Evolutionary conservation across 2,113 vertebrate species (phyloP), one percentile per base, ranked within the genome.

Genomic region (Lates calcarifer): DNA sequence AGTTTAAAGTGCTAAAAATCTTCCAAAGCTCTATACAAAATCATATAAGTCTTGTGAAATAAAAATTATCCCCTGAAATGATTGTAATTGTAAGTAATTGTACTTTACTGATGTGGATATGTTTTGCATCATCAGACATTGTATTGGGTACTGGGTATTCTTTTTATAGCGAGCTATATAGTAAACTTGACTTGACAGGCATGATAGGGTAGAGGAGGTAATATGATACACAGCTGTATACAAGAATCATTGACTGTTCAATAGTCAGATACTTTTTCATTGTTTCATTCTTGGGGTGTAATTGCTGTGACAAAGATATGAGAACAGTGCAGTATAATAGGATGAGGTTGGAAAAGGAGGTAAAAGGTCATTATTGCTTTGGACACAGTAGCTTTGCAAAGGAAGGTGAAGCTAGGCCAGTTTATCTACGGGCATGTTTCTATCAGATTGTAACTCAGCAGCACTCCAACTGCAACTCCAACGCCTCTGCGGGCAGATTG

Each of bases 401-500:
- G 67, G 85, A 89, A 76, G 83, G 88, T 82, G 87, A 82, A 82
- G 72, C 82, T 33, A 47, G 79, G 88, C 85, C 74, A 77, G 67
- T 83, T 88, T 89, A 89, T 89, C 86, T 87, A 69, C 80, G 49
- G 77, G 87, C 79, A 68, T 86, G 88, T 88, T 78, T 85, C 76
- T 81, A 81, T 87, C 90, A 87, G 79, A 91, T 84, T 90, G 82
- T 87, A 89, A 85, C 87, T 85, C 89, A 88, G 87, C 90, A 77
- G 71, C 87, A 90, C 88, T 86, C 83, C 79, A 26, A 83, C 87
- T 79, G 85, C 85, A 87, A 88, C 88, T 88, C 88, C 74, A 78
- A 83, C 61, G 70, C 86, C 85, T 89, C 87, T 86, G 89, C 77
- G 77, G 87, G 88, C 88, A 87, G 88, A 90, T 89, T 86, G 87